Evolutionary conservation across 2,797 vertebrate species (phyloP), one percentile per base, ranked within the genome.

Genomic region (Florisuga fusca): DNA sequence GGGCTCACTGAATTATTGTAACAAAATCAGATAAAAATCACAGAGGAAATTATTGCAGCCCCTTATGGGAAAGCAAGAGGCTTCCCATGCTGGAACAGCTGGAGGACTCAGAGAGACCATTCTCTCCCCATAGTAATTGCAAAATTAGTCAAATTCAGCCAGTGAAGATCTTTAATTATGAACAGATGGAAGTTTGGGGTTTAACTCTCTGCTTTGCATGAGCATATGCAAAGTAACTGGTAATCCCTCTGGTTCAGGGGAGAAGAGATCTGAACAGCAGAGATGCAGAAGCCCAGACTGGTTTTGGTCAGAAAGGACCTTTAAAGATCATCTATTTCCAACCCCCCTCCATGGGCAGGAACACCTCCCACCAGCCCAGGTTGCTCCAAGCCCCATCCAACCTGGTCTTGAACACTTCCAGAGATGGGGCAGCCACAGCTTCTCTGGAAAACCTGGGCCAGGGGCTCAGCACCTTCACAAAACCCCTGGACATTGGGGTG

Each of bases 141-240:
- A 96, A 67, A 93, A 94, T 89, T 93, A 94, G 90, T 82, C 73
- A 72, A 75, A 89, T 61, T 75, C 75, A 79, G 69, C 23, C 11
- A 4, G 68, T 53, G 38, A 77, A 91, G 80, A 87, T 63, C 51
- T 51, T 66, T 94, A 84, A 53, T 93, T 89, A 41, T 6, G 69
- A 92, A 59, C 89, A 96, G 93, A 89, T 67, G 79, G 91, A 92
- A 45, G 33, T 67, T 67, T n/a, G 54, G 74, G 69, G 51, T 80
- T 96, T 90, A 89, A 74, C 22, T 91, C 43, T 69, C 36, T 61
- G 72, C 59, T 91, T 74, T 86, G 59, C 66, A 36, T 8, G 45
- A 67, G 43, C 6, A 7, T 78, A 8, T 51, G 77, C 77, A 51
- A 64, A 80, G 90, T 61, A 45, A 41, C 15, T 22, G 10, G 22